A percentile compares a stretch with the other conserved stretches of the same genome.
These are phyloP conservation scores for Urophycis tenuis DNA, from an alignment of 2,797 vertebrate species.

Conservation along the genomic window DNA sequence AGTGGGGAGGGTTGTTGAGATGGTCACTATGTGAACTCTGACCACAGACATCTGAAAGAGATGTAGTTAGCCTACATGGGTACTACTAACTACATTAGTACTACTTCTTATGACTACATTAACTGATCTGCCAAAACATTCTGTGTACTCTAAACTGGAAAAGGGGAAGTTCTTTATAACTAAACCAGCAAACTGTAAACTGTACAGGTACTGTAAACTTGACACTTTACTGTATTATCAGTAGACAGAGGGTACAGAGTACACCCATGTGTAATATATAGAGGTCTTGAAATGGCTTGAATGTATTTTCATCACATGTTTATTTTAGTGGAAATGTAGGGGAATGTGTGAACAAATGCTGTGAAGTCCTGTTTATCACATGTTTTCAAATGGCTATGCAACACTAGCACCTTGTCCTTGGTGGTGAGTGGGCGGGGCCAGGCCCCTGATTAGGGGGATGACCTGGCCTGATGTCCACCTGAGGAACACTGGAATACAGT, in stretches of 20 bases:
- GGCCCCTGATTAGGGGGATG: not conserved
- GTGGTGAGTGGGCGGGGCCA: not conserved
- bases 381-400: not conserved
- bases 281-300: not conserved
- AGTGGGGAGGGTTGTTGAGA: too few relatives aligned
- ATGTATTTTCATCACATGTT: constrained; percentile 6
- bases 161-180: not conserved
- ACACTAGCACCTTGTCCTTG: constrained; percentile 2
- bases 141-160: constrained; percentile 34
- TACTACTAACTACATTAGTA: not conserved
- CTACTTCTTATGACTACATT: not conserved
- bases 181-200: constrained; percentile 9
- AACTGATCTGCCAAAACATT: constrained; percentile 59
- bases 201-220: not conserved
- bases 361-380: not conserved
- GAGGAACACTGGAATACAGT: not conserved
- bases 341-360: not conserved
- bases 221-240: not conserved
- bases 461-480: not conserved
- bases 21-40: too few relatives aligned
- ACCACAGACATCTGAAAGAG: too few relatives aligned
- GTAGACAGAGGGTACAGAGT: constrained; percentile 2
- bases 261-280: not conserved
- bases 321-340: constrained; percentile 1
- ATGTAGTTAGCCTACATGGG: not conserved